Conservation (phyloP, 2,888 invertebrate species). For the Euzophera pinguis region DNA sequence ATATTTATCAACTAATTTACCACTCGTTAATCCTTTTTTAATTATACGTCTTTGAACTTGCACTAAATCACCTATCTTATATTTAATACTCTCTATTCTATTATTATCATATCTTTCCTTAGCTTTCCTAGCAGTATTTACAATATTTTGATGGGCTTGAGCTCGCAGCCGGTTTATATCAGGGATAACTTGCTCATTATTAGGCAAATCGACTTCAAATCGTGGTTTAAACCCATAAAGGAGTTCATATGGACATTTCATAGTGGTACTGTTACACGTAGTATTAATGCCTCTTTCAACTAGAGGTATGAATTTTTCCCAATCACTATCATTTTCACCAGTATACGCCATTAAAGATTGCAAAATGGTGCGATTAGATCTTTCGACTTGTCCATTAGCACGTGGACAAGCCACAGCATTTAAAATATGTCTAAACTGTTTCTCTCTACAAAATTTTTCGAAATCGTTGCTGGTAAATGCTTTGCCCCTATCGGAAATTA, state of each 20-base stretch:
- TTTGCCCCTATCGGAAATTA: conserved; percentile 4
- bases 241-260: neutral
- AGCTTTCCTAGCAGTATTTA: neutral
- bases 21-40: neutral
- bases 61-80: conserved; percentile 4
- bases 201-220: neutral
- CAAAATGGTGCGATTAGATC: neutral
- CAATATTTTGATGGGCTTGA: neutral
- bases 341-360: neutral
- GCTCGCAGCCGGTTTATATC: neutral
- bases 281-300: conserved; percentile 6
- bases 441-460: neutral
- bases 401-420: conserved; percentile 7
- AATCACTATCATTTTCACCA: neutral
- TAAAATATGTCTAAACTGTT: neutral
- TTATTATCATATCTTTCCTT: conserved; percentile 1
- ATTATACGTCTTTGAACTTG: neutral
- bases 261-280: neutral
- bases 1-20: conserved; percentile 1
- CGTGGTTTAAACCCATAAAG: neutral
- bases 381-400: conserved; percentile 8
- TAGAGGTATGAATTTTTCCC: neutral
- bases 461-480: neutral
- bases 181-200: neutral
- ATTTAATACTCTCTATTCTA: neutral